Base-by-base conservation (phyloP, 2,888 invertebrate genomes). In the Drosophila emarginata region DNA sequence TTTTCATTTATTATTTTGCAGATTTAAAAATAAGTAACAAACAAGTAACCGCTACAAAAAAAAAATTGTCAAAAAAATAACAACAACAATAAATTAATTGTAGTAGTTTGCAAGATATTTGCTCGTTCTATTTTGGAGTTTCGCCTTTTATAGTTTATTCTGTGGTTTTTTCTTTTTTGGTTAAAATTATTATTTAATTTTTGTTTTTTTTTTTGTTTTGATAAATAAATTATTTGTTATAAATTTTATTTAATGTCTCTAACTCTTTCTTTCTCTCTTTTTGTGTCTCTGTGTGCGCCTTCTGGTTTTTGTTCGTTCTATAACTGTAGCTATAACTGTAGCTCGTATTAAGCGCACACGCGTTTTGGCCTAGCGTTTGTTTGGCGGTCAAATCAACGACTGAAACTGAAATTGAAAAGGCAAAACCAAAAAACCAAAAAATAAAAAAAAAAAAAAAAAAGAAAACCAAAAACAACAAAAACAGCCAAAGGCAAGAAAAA, bases 361-460 rank as follows among this genome's bases (percentile, higher is more conserved):
- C 89, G 85, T 87, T 86, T 56, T 65, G 71, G 79, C 86, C 90
- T 85, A 88, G 87, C 85, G 89, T 86, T 75, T 86, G 80, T 82
- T 87, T 87, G 89, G 89, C 90, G 90, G 87, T 88, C 89, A 86
- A 87, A 90, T 88, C 77, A 80, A 84, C 88, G 89, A 90, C 90
- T 90, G 88, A 90, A 78, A 80, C 79, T 79, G 84, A 45, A 45
- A 45, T 73, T 79, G 80, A 76, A 76, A 78, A 76, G 74, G 67
- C 70, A 74, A 73, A 77, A 73, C 70, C 70, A 45, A 45, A 45
- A 45, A 45, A 21, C 45, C 18, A 45, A 45, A 45, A 45, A 45
- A 45, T 61, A 40, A 62, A 58, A 71, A 71, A 74, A 12, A 45
- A 14, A 18, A 45, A 45, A 18, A 12, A 32, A 9, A 32, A 32